These are phyloP conservation scores for Bergia puertoricense DNA, from an alignment of 92 coral and sea anemone species.

Conservation along the genomic window DNA sequence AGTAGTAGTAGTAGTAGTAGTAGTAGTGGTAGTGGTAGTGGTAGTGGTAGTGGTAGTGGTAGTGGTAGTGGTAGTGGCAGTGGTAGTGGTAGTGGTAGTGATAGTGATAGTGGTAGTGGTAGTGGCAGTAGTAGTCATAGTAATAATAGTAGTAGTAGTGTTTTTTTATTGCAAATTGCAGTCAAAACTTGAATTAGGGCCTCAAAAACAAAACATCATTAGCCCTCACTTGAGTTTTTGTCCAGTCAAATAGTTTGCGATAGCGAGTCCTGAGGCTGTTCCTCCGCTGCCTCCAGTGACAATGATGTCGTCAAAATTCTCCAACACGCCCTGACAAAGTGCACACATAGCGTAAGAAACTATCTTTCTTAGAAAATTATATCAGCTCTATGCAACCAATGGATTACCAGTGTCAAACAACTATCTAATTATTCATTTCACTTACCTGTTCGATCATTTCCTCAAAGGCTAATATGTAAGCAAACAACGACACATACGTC, in stretches of 20 bases:
- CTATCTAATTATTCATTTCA: neutral
- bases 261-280: conserved; percentile 47
- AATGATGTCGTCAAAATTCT: conserved; percentile 46
- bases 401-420: neutral
- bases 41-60: too few relatives aligned
- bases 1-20: too few relatives aligned
- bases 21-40: too few relatives aligned
- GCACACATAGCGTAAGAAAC: neutral
- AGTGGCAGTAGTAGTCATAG: too few relatives aligned
- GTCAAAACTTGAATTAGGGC: neutral
- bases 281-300: conserved; percentile 51
- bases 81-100: too few relatives aligned
- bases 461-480: conserved; percentile 46
- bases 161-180: neutral
- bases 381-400: neutral
- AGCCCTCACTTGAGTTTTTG: conserved; percentile 29
- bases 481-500: conserved; percentile 35
- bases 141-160: too few relatives aligned
- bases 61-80: too few relatives aligned
- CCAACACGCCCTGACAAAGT: conserved; percentile 32
- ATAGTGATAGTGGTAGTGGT: too few relatives aligned
- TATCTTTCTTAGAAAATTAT: neutral
- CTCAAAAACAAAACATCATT: neutral
- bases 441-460: conserved; percentile 52
- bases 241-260: conserved; percentile 47